Evolutionary conservation across 1,140 invertebrate genomes (phyloP).

Genomic region (Megathymus violae): DNA sequence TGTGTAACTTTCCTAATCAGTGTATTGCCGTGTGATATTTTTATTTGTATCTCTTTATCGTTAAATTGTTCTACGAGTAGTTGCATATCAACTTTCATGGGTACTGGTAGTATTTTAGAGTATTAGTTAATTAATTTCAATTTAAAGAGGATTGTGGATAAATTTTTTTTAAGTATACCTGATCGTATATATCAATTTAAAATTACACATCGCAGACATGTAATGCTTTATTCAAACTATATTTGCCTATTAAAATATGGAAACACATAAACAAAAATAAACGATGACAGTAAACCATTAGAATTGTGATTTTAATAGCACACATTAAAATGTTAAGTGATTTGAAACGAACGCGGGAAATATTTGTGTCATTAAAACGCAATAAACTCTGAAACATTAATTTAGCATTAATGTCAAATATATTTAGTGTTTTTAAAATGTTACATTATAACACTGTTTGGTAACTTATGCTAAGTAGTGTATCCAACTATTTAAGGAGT

Average conservation of each 20-base stretch:
- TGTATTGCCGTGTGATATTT: too few relatives aligned
- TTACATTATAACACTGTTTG: neutral
- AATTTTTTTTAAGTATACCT: too few relatives aligned
- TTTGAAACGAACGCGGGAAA: slow-evolving; percentile 15
- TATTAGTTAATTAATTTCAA: too few relatives aligned
- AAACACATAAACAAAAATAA: slow-evolving; percentile 30
- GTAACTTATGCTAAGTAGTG: neutral
- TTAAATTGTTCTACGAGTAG: too few relatives aligned
- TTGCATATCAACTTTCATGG: too few relatives aligned
- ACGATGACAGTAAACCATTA: slow-evolving; percentile 31
- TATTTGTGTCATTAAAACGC: slow-evolving; percentile 30
- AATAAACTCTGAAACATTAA: slow-evolving; percentile 21
- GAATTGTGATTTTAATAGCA: slow-evolving; percentile 28
- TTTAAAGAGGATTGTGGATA: neutral
- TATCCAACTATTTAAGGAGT: neutral
- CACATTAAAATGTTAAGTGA: slow-evolving; percentile 33
- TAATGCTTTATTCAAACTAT: neutral
- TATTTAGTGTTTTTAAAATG: slow-evolving; percentile 13
- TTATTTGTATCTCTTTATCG: too few relatives aligned
- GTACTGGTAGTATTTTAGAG: too few relatives aligned
- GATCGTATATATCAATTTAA: too few relatives aligned
- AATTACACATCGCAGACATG: too few relatives aligned
- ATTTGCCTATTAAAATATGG: slow-evolving; percentile 22
- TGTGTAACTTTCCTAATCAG: too few relatives aligned
- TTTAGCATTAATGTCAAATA: slow-evolving; percentile 10